Percentiles rank a stretch among this genome's conserved stretches.
These are phyloP conservation scores for Dermochelys coriacea DNA, from an alignment of 2,797 vertebrate genomes.

Conservation along the genomic window DNA sequence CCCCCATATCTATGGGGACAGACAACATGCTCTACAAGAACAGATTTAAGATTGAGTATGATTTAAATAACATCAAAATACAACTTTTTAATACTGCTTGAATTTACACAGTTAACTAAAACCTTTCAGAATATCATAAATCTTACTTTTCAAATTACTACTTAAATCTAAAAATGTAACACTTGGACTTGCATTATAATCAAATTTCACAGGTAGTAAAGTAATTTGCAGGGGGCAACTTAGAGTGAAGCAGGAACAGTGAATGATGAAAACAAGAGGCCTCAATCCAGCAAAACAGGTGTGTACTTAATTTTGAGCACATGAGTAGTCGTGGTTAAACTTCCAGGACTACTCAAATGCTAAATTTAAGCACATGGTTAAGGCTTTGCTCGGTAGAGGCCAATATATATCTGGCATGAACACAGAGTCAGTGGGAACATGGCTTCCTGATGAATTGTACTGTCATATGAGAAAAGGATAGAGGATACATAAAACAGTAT, in stretches of 20 bases:
- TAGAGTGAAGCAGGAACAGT: neutral
- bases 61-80: neutral
- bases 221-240: neutral
- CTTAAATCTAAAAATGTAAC: no score
- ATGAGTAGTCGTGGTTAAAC: neutral
- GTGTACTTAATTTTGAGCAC: neutral
- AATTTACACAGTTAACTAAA: neutral
- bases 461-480: no score
- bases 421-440: no score
- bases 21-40: fast-evolving
- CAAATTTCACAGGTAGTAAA: neutral
- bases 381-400: no score
- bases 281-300: neutral
- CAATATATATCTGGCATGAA: neutral
- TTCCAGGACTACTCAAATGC: neutral
- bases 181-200: neutral
- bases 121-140: neutral
- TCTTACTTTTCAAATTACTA: no score
- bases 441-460: no score
- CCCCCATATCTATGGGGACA: neutral
- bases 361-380: neutral
- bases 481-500: no score
- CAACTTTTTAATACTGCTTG: neutral
- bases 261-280: neutral
- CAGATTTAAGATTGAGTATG: no score